Evolutionary conservation across 2,113 vertebrate genomes (phyloP).

Genomic region (Mastomys natalensis): DNA sequence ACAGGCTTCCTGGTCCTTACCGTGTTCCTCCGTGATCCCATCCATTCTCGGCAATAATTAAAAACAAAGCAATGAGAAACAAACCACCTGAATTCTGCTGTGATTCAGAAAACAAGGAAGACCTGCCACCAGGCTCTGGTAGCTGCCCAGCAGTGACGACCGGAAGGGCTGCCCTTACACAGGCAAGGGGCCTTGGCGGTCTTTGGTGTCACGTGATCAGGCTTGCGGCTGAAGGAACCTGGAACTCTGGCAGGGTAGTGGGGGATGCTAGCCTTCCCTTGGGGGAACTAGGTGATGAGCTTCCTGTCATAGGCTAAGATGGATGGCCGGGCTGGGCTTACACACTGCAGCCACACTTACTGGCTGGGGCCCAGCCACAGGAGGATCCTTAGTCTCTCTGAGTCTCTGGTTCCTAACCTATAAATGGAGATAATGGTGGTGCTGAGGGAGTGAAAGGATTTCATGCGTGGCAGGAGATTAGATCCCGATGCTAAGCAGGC

Average conservation of each 20-base stretch:
- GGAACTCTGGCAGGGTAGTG: background rate
- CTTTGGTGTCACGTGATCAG: background rate
- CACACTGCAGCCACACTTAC: background rate
- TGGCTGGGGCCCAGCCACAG: background rate
- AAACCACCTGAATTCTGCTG: background rate
- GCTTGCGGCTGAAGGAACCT: background rate
- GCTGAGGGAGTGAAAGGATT: slow-evolving; percentile 2
- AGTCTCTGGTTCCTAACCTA: background rate
- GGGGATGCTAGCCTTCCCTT: background rate
- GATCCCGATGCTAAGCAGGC: background rate
- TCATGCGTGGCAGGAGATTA: background rate
- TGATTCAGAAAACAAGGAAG: background rate
- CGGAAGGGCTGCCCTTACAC: background rate
- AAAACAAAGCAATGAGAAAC: background rate
- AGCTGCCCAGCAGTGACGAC: background rate
- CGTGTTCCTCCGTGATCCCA: background rate
- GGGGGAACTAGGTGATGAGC: too few species aligned
- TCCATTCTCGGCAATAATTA: background rate
- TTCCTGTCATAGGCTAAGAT: background rate
- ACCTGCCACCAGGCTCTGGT: background rate
- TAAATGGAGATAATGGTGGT: slow-evolving; percentile 40
- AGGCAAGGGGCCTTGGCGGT: background rate
- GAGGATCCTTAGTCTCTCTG: background rate
- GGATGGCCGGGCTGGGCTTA: background rate
- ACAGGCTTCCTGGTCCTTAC: background rate